phyloP scores from a whole-genome alignment of 2,797 vertebrate species.

The Chelon auratus region DNA sequence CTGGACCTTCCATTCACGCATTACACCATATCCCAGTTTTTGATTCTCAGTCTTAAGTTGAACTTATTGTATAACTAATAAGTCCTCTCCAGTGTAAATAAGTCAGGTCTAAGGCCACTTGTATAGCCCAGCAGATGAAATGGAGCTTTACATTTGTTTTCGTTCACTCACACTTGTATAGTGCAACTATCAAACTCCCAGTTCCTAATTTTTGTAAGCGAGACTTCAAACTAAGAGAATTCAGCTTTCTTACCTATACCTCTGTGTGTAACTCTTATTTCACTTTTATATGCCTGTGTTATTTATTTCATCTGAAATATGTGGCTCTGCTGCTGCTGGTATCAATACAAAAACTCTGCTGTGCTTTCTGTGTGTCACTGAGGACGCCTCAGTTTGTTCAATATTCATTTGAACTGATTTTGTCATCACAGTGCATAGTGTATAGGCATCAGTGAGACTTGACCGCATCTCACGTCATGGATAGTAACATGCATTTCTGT shows the following conservation, averaged over 20 bases:
- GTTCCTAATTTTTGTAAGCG: slow-evolving; percentile 62
- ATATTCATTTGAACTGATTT: slow-evolving; percentile 59
- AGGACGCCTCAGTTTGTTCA: slow-evolving; percentile 46
- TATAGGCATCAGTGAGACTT: slow-evolving; percentile 39
- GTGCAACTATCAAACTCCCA: slow-evolving; percentile 56
- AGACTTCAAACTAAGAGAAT: slow-evolving; percentile 42
- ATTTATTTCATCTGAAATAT: slow-evolving; percentile 72
- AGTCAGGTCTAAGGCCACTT: slow-evolving; percentile 54
- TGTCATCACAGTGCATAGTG: slow-evolving; percentile 47
- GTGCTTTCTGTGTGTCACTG: slow-evolving; percentile 63
- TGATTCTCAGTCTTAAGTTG: slow-evolving; percentile 41
- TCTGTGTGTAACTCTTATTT: slow-evolving; percentile 46
- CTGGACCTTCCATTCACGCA: slow-evolving; percentile 9
- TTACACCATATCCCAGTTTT: slow-evolving; percentile 27
- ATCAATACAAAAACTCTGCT: slow-evolving; percentile 42
- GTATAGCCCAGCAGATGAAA: slow-evolving; percentile 56
- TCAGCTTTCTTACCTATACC: slow-evolving; percentile 40
- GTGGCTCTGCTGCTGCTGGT: slow-evolving; percentile 60
- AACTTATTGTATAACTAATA: slow-evolving; percentile 28
- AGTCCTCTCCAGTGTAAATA: slow-evolving; percentile 63
- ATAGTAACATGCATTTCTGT: slow-evolving; percentile 55
- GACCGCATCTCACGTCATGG: slow-evolving; percentile 30
- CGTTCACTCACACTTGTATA: slow-evolving; percentile 48
- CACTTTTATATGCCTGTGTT: slow-evolving; percentile 61
- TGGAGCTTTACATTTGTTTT: slow-evolving; percentile 50